Conservation (phyloP, 2,888 invertebrate genomes). For the Cantharis rufa region DNA sequence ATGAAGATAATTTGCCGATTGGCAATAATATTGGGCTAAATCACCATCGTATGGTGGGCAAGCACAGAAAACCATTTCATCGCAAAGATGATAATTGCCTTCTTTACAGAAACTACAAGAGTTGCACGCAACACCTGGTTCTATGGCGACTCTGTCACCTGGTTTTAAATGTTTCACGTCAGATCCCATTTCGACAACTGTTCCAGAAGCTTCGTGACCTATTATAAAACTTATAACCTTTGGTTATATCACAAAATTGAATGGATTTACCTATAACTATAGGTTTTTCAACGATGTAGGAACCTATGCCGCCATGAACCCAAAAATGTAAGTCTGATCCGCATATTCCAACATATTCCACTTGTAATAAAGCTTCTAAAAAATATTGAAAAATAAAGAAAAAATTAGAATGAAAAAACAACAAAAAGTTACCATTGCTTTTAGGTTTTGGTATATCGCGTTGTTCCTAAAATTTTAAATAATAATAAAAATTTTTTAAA, state of each 20-base stretch:
- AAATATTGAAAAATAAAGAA: slow-evolving; percentile 14
- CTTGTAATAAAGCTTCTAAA: slow-evolving; percentile 82
- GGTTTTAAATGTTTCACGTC: slow-evolving; percentile 70
- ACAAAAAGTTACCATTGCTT: slow-evolving; percentile 5
- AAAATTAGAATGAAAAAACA: not conserved
- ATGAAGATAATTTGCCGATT: slow-evolving; percentile 82
- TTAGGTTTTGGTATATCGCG: slow-evolving; percentile 10
- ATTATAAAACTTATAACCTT: slow-evolving; percentile 63
- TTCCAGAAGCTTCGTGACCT: slow-evolving; percentile 90
- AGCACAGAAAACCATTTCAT: slow-evolving; percentile 88
- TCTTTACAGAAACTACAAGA: slow-evolving; percentile 82
- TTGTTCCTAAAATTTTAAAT: slow-evolving; percentile 9
- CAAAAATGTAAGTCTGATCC: slow-evolving; percentile 96
- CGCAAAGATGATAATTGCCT: slow-evolving; percentile 90
- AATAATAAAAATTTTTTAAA: not conserved
- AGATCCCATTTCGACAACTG: slow-evolving; percentile 75
- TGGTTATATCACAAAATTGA: not conserved
- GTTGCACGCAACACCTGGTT: slow-evolving; percentile 91
- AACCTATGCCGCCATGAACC: slow-evolving; percentile 81
- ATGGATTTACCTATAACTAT: slow-evolving; percentile 82
- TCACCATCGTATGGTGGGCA: slow-evolving; percentile 93
- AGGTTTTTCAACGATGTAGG: slow-evolving; percentile 82
- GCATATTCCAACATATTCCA: slow-evolving; percentile 96
- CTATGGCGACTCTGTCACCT: slow-evolving; percentile 92
- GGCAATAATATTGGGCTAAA: slow-evolving; percentile 79